A percentile compares a stretch with the other conserved stretches of the same genome.
Evolutionary conservation across 2,888 invertebrate genomes (phyloP).

Genomic region (Drosophila mercatorum): DNA sequence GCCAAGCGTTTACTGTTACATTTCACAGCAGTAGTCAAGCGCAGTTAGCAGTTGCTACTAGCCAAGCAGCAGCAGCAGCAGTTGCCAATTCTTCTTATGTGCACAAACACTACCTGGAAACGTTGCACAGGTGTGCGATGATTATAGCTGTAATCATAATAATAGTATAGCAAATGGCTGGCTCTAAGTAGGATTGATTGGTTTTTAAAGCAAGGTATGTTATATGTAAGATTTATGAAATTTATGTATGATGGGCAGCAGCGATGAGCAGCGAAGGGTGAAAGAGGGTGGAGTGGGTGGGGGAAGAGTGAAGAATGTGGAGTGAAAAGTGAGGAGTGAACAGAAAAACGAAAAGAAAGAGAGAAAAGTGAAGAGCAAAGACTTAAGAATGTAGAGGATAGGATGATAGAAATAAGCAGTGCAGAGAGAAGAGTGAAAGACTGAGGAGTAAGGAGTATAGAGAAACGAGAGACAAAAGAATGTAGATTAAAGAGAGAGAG

Average conservation of each 20-base stretch:
- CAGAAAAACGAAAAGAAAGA: background rate
- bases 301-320: background rate
- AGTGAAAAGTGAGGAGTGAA: background rate
- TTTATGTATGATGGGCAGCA: background rate
- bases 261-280: background rate
- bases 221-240: background rate
- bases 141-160: background rate
- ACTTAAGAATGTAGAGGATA: background rate
- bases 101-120: background rate
- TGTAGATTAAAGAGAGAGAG: too few relatives aligned
- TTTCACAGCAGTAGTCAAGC: slow-evolving; percentile 16
- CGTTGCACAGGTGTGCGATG: background rate
- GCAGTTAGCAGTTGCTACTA: slow-evolving; percentile 19
- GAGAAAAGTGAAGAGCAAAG: background rate
- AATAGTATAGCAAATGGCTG: background rate
- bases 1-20: slow-evolving; percentile 6
- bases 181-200: slow-evolving; percentile 1
- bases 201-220: background rate
- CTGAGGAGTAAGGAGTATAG: background rate
- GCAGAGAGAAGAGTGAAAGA: background rate
- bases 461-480: too few relatives aligned
- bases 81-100: slow-evolving; percentile 13
- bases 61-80: background rate
- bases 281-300: background rate
- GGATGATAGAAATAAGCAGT: background rate